Evolutionary conservation across 2,888 invertebrate genomes (phyloP), one percentile per base, ranked within the genome.

Genomic region (Beris morrisii): DNA sequence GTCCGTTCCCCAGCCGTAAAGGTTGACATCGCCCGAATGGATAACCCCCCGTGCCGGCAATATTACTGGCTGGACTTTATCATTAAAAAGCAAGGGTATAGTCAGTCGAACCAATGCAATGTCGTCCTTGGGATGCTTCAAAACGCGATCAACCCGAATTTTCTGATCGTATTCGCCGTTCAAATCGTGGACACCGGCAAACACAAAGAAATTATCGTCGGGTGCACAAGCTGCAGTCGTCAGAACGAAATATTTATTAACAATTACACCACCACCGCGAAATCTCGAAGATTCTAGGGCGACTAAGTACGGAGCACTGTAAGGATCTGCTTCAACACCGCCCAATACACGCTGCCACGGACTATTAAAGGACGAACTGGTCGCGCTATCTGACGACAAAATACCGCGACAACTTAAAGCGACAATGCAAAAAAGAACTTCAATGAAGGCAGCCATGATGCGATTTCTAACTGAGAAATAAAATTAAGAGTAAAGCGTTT

Each of bases 1-100:
- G n/a, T 32, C 12, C 12, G 50, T 61, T 11, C 61, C 61, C 61
- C 61, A 61, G 22, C 61, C 61, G 28, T 38, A 61, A 9, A 61
- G 46, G 4, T 22, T 52, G 11, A 61, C 61, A 22, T 61, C 50
- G 1, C 61, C 61, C 3, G 61, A 15, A 22, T 61, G 61, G 15
- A 61, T 53, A 30, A 31, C 28, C 7, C 53, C 53, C 3, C 53
- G 53, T 22, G 53, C 9, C 9, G 61, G 61, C 4, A 61, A 32
- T 3, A 61, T 22, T 9, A 50, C 61, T 3, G 61, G 52, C n/a
- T 38, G 5, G 15, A 61, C 61, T 11, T 50, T 13, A 4, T 50
- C 43, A 11, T 61, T 52, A 38, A 61, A 61, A 28, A 53, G 30
- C 4, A 53, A 11, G 7, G 53, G 53, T 30, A 30, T 5, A n/a